Evolutionary conservation across 2,888 invertebrate genomes (phyloP), one percentile per base, ranked within the genome.

Genomic region (Drosophila affinis): DNA sequence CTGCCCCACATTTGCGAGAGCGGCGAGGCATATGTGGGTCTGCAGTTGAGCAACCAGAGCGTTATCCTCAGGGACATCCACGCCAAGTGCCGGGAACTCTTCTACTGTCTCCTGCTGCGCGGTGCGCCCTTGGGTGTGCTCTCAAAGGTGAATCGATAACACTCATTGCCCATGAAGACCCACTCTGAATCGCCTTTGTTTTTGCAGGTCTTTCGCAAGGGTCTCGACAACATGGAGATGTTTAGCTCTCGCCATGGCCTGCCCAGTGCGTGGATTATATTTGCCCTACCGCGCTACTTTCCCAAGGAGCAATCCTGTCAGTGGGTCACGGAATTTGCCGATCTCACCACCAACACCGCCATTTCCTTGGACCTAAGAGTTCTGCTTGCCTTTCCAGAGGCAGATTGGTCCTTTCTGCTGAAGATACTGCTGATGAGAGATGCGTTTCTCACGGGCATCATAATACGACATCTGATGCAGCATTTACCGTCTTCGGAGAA

Each of bases 31-130:
- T 92, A 91, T 93, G 90, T 93, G 57, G 92, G 96, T 0, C 85
- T 94, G 10, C 93, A 94, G 46, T 90, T 93, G 18, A 93, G 92
- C 62, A 93, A 93, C 71, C 94, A 95, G 85, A 94, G 94, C 10
- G 94, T 96, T 75, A 95, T 95, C 57, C 94, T 96, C n/a, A 93
- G 96, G 52, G 97, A 97, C 79, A 95, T 97, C 14, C 97, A 97
- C 88, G 94, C 96, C 0, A 97, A 97, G 90, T 97, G 97, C 90
- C 95, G 95, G 78, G 96, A 97, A 84, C 92, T 97, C 53, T 94
- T 96, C 79, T 94, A 95, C 73, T 96, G 96, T 71, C 93, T 97
- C 14, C 92, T 97, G 10, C 93, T 96, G 53, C 94, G 97, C 70
- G 97, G 96, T 0, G 95, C 96, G 12, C 95, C 96, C 0, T 91